Evolutionary conservation across 92 coral and sea anemone species (phyloP).

Genomic region (Diadumene lineata): DNA sequence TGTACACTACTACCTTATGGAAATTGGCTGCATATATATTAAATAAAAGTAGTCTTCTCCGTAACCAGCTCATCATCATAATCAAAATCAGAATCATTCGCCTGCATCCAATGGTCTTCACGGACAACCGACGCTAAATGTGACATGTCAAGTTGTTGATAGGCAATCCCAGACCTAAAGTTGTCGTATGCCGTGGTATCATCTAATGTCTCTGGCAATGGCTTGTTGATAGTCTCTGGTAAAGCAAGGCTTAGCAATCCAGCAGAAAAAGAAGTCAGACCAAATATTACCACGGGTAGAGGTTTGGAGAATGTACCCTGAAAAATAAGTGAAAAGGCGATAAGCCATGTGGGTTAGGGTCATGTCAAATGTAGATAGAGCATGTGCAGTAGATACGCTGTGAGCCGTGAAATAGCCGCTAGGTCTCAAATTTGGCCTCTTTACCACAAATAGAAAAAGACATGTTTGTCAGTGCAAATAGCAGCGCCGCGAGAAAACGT

Average conservation of each 20-base stretch:
- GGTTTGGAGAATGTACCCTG: constrained; percentile 93
- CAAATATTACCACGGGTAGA: constrained; percentile 92
- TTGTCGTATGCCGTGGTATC: constrained; percentile 69
- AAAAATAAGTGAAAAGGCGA: too few relatives aligned
- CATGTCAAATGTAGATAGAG: too few relatives aligned
- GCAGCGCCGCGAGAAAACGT: too few relatives aligned
- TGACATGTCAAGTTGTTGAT: constrained; percentile 72
- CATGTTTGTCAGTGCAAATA: too few relatives aligned
- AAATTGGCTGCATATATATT: too few relatives aligned
- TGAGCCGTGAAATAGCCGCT: too few relatives aligned
- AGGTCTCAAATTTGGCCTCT: too few relatives aligned
- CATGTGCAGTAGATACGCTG: too few relatives aligned
- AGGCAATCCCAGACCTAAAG: constrained; percentile 41
- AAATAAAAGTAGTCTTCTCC: constrained; percentile 83
- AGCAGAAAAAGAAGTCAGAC: constrained; percentile 87
- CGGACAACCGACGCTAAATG: constrained; percentile 45
- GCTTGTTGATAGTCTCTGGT: constrained; percentile 90
- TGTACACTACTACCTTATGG: too few relatives aligned
- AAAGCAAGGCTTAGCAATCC: constrained; percentile 76
- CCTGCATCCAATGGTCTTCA: constrained; percentile 64
- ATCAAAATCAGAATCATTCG: constrained; percentile 85
- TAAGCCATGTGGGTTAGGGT: too few relatives aligned
- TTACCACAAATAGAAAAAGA: too few relatives aligned
- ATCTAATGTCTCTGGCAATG: constrained; percentile 93
- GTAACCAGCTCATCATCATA: constrained; percentile 65